Base-by-base conservation (phyloP, 1,140 invertebrate genomes). In the Micrasema minimum region DNA sequence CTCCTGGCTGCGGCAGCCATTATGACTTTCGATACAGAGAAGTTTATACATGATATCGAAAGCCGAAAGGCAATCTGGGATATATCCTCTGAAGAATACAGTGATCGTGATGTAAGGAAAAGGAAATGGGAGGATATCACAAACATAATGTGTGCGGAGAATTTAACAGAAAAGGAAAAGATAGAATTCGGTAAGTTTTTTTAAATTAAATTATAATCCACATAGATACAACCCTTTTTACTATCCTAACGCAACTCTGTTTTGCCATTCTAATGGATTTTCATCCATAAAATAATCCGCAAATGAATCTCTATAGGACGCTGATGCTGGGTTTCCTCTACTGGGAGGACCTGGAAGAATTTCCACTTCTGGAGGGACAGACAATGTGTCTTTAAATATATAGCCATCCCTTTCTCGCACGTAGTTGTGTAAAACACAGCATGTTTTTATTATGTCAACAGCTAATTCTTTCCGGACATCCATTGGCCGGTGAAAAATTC, bases 401-500 rank as follows among this genome's bases (percentile, higher is more conserved):
- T 59, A 59, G 26, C 37, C 50, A 59, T 68, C 66, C 61, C 51
- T 68, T 3, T 59, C 51, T 61, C 66, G 26, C 18, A 68, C 66
- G 20, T n/a, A 68, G 22, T 68, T 68, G 23, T 68, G 66, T 59
- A 68, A 61, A 38, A 74, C 71, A 71, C 71, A 71, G 65, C 68
- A 74, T 48, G 72, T 43, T 74, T 76, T 38, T 67, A 71, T 51
- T 71, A 76, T 71, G 48, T 67, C 64, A 55, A 74, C 57, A 62
- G 71, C 71, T 67, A 74, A 66, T 74, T 76, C 72, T 67, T 64
- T 51, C 64, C 50, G 31, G 37, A 77, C 74, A 64, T 72, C 64
- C 22, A 80, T 77, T 37, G 77, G 31, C 14, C n/a, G 51, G 72
- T 43, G 76, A 66, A 83, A 82, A 71, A 84, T 77, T 74, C 77